phyloP scores from a whole-genome alignment of 2,888 invertebrate genomes.

The Acholoe squamosa region DNA sequence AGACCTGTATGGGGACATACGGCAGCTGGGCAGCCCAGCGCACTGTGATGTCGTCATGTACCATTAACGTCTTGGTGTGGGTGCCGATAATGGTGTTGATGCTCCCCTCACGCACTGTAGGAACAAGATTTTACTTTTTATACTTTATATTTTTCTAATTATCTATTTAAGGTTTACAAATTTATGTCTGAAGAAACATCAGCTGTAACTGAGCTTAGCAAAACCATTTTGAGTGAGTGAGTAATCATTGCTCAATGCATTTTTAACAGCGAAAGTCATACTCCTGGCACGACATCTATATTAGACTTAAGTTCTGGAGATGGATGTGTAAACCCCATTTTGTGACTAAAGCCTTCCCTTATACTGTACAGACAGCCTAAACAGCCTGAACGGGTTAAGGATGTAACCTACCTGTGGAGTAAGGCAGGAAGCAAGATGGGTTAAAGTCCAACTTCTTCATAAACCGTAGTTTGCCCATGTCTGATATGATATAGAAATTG shows the following conservation, averaged over 20 bases:
- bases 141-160: not conserved
- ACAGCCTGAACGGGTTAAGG: too few species aligned
- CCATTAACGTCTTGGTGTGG: constrained; percentile 91
- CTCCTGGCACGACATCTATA: too few species aligned
- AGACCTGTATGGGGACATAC: constrained; percentile 89
- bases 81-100: constrained; percentile 88
- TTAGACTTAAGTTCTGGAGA: too few species aligned
- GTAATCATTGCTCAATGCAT: too few species aligned
- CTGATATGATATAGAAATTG: constrained; percentile 88
- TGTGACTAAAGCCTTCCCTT: too few species aligned
- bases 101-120: constrained; percentile 77
- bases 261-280: too few species aligned
- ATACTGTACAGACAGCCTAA: too few species aligned
- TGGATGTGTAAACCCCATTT: too few species aligned
- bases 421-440: constrained; percentile 85
- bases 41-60: constrained; percentile 92
- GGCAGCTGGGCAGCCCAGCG: constrained; percentile 95
- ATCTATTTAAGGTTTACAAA: not conserved
- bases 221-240: not conserved
- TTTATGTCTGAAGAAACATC: not conserved
- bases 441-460: constrained; percentile 93
- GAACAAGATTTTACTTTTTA: not conserved
- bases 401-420: constrained; percentile 77
- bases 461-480: constrained; percentile 91
- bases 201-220: not conserved